Conservation (phyloP, 2,888 invertebrate genomes). For the Metellina segmentata region DNA sequence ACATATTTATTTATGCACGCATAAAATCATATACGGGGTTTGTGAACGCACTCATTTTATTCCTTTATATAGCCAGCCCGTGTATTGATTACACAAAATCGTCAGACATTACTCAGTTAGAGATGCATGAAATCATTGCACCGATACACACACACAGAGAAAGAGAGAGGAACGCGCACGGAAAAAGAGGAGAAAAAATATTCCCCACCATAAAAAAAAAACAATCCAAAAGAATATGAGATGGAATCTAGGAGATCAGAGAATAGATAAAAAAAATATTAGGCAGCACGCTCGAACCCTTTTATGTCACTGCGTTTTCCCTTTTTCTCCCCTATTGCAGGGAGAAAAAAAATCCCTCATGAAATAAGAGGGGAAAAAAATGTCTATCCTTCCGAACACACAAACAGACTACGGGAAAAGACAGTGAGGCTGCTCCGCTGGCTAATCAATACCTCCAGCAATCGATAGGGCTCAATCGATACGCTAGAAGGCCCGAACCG, state of each 20-base stretch:
- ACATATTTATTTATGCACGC: conserved; percentile 66
- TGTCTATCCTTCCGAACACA: conserved; percentile 62
- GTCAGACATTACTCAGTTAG: conserved; percentile 57
- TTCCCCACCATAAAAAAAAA: conserved; percentile 39
- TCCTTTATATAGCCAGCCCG: conserved; percentile 31
- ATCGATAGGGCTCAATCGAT: conserved; percentile 74
- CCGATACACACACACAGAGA: conserved; percentile 22
- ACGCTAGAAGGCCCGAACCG: conserved; percentile 59
- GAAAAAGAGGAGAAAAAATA: conserved; percentile 2
- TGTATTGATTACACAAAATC: conserved; percentile 62
- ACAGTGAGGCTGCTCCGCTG: conserved; percentile 63
- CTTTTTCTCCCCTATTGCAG: conserved; percentile 29
- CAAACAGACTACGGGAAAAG: conserved; percentile 65
- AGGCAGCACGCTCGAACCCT: conserved; percentile 63
- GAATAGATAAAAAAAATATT: conserved; percentile 69
- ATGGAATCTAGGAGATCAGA: conserved; percentile 69
- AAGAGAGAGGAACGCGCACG: conserved; percentile 23
- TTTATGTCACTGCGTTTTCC: conserved; percentile 67
- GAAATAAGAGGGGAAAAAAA: conserved; percentile 62
- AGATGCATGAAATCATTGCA: conserved; percentile 59
- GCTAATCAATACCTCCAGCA: conserved; percentile 72
- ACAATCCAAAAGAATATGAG: conserved; percentile 68
- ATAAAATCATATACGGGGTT: conserved; percentile 56
- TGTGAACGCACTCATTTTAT: conserved; percentile 37
- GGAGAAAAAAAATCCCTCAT: conserved; percentile 34